These are phyloP conservation scores for Ahaetulla prasina DNA, from an alignment of 2,113 vertebrate species.

Conservation along the genomic window DNA sequence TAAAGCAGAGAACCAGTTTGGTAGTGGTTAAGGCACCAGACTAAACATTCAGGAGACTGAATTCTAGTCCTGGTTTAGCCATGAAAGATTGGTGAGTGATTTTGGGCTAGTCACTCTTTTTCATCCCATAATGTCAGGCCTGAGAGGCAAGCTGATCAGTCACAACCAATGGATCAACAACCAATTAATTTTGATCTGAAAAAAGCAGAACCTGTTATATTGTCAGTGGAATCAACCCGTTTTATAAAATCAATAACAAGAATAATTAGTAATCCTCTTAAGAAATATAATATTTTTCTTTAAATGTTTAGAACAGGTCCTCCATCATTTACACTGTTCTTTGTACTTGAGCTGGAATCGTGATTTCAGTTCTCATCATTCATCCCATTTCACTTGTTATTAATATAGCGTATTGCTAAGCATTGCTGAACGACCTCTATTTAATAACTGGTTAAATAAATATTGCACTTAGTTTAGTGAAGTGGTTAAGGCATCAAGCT, in stretches of 20 bases:
- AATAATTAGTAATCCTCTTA: not conserved
- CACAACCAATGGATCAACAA: no score
- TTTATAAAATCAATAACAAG: not conserved
- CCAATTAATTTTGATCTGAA: no score
- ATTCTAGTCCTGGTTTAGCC: no score
- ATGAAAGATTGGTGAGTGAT: no score
- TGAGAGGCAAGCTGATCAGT: no score
- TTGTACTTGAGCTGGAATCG: not conserved
- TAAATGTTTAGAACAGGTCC: not conserved
- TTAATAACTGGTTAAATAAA: not conserved
- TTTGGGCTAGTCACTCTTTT: no score
- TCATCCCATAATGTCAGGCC: no score
- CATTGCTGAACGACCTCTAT: not conserved
- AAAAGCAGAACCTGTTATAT: no score
- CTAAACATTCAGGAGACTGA: no score
- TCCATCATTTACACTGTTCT: not conserved
- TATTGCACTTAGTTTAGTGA: no score
- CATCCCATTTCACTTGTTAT: not conserved
- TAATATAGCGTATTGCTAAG: not conserved
- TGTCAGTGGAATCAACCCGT: not conserved
- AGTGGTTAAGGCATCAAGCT: no score
- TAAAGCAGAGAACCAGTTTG: not conserved
- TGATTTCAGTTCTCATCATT: not conserved
- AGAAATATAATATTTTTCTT: not conserved
- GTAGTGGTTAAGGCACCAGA: no score